Evolutionary conservation across 1,140 invertebrate species (phyloP).

Genomic region (Drosophila mojavensis): DNA sequence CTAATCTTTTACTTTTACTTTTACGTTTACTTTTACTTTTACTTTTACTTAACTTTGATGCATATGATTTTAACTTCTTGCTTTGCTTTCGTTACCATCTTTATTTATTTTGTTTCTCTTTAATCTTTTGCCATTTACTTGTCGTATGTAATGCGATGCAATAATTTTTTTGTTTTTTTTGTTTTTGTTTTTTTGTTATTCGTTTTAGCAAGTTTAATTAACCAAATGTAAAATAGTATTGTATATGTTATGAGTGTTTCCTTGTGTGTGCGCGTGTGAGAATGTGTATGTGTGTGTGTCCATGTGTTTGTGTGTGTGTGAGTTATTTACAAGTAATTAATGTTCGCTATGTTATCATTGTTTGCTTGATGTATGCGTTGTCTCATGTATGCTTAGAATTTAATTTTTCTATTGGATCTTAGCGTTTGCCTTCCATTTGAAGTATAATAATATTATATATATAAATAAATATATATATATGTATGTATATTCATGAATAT

Average conservation of each 20-base stretch:
- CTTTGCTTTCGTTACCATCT: slow-evolving; percentile 35
- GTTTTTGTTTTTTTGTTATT: no score
- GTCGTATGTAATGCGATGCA: slow-evolving; percentile 63
- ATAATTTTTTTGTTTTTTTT: slow-evolving; percentile 40
- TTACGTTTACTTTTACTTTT: slow-evolving; percentile 30
- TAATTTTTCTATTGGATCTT: slow-evolving; percentile 52
- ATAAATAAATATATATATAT: no score
- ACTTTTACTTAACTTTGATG: slow-evolving; percentile 64
- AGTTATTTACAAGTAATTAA: slow-evolving; percentile 72
- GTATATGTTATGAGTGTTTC: slow-evolving; percentile 32
- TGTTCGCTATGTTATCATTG: slow-evolving; percentile 3
- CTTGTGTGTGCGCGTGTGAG: slow-evolving; percentile 24
- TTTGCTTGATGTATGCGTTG: slow-evolving; percentile 30
- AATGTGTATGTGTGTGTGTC: background rate
- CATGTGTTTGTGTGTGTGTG: slow-evolving; percentile 29
- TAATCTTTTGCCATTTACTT: slow-evolving; percentile 58
- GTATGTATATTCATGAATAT: slow-evolving; percentile 41
- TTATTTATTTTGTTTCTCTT: slow-evolving; percentile 23
- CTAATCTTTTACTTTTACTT: slow-evolving; percentile 31
- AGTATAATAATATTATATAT: slow-evolving; percentile 57
- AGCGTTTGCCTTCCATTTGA: slow-evolving; percentile 52
- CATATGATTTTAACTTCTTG: slow-evolving; percentile 63
- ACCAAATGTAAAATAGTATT: slow-evolving; percentile 74
- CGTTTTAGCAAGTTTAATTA: slow-evolving; percentile 62
- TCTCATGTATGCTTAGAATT: slow-evolving; percentile 37